Conservation (phyloP, 2,888 invertebrate genomes). For the Syrista parreyssii region DNA sequence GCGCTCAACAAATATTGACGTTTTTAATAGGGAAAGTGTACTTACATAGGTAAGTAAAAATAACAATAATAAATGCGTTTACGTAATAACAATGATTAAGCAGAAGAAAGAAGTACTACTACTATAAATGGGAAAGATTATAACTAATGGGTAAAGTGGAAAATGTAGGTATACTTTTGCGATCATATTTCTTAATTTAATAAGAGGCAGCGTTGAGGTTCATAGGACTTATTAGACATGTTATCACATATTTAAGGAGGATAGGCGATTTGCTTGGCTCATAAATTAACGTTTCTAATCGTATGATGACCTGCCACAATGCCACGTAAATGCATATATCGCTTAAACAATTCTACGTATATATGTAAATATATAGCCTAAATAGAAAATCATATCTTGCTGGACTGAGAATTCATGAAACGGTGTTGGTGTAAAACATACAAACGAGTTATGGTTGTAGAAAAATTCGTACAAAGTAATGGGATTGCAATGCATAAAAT, state of each 20-base stretch:
- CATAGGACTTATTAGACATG: background rate
- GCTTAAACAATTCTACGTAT: slow-evolving; percentile 20
- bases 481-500: slow-evolving; percentile 18
- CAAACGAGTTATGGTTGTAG: background rate
- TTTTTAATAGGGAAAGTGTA: background rate
- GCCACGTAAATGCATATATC: slow-evolving; percentile 28
- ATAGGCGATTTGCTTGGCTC: slow-evolving; percentile 54
- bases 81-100: slow-evolving; percentile 10
- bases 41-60: background rate
- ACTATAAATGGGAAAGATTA: slow-evolving; percentile 10
- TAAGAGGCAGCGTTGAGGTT: background rate
- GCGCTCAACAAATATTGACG: background rate
- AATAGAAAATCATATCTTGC: slow-evolving; percentile 22
- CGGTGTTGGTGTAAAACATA: background rate
- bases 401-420: slow-evolving; percentile 13
- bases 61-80: background rate
- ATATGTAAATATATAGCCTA: slow-evolving; percentile 18
- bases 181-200: background rate
- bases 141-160: background rate
- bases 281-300: slow-evolving; percentile 24
- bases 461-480: slow-evolving; percentile 4
- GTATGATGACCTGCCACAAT: slow-evolving; percentile 25
- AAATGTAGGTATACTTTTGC: background rate
- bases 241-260: slow-evolving; percentile 41
- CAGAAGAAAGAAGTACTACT: slow-evolving; percentile 9